Evolutionary conservation across 2,113 vertebrate genomes (phyloP), one percentile per base, ranked within the genome.

Genomic region (Oceanites oceanicus): DNA sequence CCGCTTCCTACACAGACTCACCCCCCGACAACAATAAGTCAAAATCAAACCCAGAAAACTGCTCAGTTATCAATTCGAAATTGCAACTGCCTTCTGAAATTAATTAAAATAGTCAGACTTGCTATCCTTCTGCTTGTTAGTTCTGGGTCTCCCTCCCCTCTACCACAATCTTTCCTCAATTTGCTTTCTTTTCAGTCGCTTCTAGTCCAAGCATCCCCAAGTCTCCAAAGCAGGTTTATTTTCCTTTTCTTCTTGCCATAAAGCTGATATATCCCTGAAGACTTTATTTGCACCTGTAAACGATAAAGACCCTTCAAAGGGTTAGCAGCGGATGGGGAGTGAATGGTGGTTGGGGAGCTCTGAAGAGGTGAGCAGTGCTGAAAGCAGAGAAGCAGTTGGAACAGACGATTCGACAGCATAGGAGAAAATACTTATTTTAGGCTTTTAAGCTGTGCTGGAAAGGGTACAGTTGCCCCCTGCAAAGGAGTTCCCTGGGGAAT

Each of bases 401-500:
- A 91, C 16, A 53, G 36, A 67, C 0, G 2, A 73, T 42, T 74
- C 11, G 2, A 66, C 62, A 80, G 63, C 3, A 3, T 0, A 66
- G 83, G 42, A 90, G 74, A 89, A 91, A 91, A 86, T 34, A 55
- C 71, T 85, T 53, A 61, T 38, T 94, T 94, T 25, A 56, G 42
- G 40, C 74, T 93, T 94, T 83, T 73, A 74, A 90, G 81, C 71
- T 77, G 53, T 59, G 67, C 90, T 92, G 86, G 63, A 88, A 84
- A 82, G 89, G 77, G 66, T 68, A 85, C 0, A 3, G 58, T 5
- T 91, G 78, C 89, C 67, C 94, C 96, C 84, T 95, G 84, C 62
- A 70, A 95, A 79, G 89, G 66, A 92, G 55, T 7, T 95, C 92
- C 62, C 89, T 70, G 77, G 89, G 91, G 96, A 95, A 90, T 7